These are phyloP conservation scores for Pherbina coryleti DNA, from an alignment of 2,888 invertebrate species.

Conservation along the genomic window DNA sequence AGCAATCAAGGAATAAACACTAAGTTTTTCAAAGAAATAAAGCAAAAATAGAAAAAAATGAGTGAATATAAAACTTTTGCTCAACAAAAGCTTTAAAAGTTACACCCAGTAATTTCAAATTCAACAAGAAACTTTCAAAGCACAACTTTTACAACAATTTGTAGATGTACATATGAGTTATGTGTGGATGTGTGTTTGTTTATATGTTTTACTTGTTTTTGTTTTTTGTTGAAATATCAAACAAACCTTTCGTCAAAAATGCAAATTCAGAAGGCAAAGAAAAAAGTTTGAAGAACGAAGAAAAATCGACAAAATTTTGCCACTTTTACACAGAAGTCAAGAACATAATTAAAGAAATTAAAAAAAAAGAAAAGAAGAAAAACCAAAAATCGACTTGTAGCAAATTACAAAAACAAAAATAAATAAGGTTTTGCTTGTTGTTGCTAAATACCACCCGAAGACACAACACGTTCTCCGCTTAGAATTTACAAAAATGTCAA, in stretches of 20 bases:
- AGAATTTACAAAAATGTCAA: not conserved
- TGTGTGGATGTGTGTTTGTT: not conserved
- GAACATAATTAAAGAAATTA: not conserved
- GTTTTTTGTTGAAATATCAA: not conserved
- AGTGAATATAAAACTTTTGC: not conserved
- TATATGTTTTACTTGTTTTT: not conserved
- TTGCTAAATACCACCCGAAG: not conserved
- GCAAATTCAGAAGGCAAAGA: not conserved
- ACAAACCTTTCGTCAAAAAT: not conserved
- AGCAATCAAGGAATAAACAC: no score
- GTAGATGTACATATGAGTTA: not conserved
- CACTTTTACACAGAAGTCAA: not conserved
- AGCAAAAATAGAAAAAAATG: not conserved
- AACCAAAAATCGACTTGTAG: not conserved
- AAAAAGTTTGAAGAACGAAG: not conserved
- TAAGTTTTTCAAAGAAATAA: no score
- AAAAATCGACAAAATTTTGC: not conserved
- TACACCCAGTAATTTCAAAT: not conserved
- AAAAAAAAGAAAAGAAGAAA: not conserved
- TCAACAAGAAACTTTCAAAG: not conserved
- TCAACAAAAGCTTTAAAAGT: not conserved
- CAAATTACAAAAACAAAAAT: not conserved
- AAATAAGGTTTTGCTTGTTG: not conserved
- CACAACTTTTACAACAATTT: not conserved
- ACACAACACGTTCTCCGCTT: not conserved